Evolutionary conservation across 2,888 invertebrate species (phyloP).

Genomic region (Labia minor): DNA sequence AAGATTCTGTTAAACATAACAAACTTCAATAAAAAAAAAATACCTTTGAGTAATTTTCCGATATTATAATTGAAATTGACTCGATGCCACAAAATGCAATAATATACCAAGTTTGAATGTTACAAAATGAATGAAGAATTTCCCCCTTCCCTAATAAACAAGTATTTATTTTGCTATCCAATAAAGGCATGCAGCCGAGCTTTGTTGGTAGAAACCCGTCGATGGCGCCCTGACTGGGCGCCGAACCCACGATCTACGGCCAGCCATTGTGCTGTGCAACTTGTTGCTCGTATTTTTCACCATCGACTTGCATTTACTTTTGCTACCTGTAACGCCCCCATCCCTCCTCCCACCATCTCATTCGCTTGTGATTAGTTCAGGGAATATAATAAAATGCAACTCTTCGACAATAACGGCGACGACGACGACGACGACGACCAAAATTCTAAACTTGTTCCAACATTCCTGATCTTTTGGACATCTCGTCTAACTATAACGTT

Average conservation of each 20-base stretch:
- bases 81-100: no score
- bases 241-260: constrained; percentile 13
- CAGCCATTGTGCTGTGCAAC: not conserved
- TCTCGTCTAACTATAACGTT: not conserved
- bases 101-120: no score
- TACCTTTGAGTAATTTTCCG: no score
- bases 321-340: not conserved
- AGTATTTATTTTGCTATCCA: not conserved
- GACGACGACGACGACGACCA: constrained; percentile 1
- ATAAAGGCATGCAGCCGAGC: not conserved
- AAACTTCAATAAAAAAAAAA: no score
- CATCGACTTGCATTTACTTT: constrained; percentile 8
- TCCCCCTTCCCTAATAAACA: no score
- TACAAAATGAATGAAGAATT: no score
- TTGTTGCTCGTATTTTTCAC: constrained; percentile 13
- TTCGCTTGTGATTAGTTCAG: not conserved
- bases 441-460: not conserved
- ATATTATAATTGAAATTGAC: no score
- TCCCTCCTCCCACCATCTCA: not conserved
- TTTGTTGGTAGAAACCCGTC: not conserved
- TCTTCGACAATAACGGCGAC: no score
- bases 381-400: not conserved
- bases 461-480: not conserved
- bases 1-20: no score
- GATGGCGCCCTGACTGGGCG: not conserved